Conservation (phyloP, 2,888 invertebrate species). For the Stramonita haemastoma region DNA sequence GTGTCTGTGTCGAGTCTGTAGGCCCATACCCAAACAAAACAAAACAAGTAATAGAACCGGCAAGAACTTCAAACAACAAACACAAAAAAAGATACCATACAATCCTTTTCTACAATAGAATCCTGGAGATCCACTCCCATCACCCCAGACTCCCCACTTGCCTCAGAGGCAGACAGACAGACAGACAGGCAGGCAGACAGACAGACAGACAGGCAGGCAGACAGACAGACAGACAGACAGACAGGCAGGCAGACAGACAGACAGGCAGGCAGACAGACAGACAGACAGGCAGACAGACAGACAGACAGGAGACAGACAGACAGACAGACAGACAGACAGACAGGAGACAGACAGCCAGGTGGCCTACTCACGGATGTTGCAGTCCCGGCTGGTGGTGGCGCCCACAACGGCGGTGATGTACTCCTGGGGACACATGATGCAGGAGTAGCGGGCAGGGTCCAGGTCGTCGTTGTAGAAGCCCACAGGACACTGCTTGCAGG, state of each 20-base stretch:
- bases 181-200: background rate
- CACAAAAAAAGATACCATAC: background rate
- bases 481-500: constrained; percentile 45
- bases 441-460: constrained; percentile 75
- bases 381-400: constrained; percentile 81
- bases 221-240: no score
- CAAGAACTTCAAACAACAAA: background rate
- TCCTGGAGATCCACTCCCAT: background rate
- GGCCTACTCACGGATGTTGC: constrained; percentile 55
- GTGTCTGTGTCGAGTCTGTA: no score
- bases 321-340: background rate
- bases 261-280: no score
- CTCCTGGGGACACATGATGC: constrained; percentile 92
- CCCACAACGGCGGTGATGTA: constrained; percentile 92
- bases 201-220: background rate
- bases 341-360: background rate
- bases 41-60: background rate
- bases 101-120: background rate
- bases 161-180: background rate
- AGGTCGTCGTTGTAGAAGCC: constrained; percentile 50
- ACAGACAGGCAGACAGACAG: no score
- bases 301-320: no score
- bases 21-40: no score
- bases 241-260: no score
- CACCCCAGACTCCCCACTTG: background rate